Base-by-base conservation (phyloP, 35 echinoderm and acorn worm species). In the Ophiothrix spiculata region DNA sequence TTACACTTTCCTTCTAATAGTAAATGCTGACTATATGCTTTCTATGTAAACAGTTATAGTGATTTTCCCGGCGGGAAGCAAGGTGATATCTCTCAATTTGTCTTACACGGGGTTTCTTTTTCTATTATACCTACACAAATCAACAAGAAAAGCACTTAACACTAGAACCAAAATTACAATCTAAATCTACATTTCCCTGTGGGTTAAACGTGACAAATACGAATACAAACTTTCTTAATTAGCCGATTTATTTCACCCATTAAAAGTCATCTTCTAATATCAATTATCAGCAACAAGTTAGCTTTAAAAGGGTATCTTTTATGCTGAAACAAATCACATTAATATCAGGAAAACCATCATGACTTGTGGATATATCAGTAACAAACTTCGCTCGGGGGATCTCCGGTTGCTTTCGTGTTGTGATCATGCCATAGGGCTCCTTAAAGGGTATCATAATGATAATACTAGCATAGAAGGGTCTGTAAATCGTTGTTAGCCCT, bases 341-440 rank as follows among this genome's bases (percentile, higher is more conserved):
- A 10, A 19, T 49, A 6, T 49, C 19, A 6, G 42, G 6, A 19
- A 49, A 49, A 49, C 29, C 29, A 2, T 69, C 60, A 69, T 69
- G 60, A 69, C 60, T 69, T 69, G 60, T 69, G 60, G 60, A 69
- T 69, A 69, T 69, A 69, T 69, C 60, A 69, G 60, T 69, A 69
- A 69, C 60, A 69, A 69, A 69, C 60, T 69, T 69, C 4, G 10
- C 60, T 28, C 60, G 60, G 10, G 60, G 60, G 60, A 69, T 10
- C 60, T 69, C 60, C 60, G 60, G 60, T 69, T 28, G 60, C 16
- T 69, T 69, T 69, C 60, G 60, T 25, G 29, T 69, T 69, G 60
- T 69, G 60, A 69, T n/a, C 3, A 6, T 69, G 60, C 60, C 60
- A 69, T 10, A 69, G 60, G 60, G 60, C 29, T 4, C 60, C 60